Evolutionary conservation across 2,888 invertebrate species (phyloP).

Genomic region (Hemithea aestivaria): DNA sequence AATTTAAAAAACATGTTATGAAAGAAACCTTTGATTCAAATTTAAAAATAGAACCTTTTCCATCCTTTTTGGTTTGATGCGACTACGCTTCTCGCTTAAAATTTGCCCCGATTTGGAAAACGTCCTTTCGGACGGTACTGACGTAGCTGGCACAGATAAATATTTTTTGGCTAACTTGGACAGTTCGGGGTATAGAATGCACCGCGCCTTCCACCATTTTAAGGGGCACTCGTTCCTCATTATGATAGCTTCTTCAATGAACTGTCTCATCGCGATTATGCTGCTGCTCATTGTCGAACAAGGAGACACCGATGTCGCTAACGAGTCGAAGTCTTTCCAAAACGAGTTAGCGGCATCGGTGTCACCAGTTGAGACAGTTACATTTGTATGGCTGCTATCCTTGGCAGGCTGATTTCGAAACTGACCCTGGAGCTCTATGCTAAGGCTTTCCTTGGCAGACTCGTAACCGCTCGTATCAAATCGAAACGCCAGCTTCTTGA

Average conservation of each 20-base stretch:
- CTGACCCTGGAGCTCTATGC: neutral
- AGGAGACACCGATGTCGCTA: too few species aligned
- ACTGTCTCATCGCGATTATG: neutral
- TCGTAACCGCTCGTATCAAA: neutral
- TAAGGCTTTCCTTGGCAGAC: neutral
- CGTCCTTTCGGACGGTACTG: conserved; percentile 25
- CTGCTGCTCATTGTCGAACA: neutral
- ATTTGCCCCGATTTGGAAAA: conserved; percentile 32
- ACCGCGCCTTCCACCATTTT: conserved; percentile 27
- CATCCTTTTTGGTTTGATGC: conserved; percentile 25
- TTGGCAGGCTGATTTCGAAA: too few species aligned
- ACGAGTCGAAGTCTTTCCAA: too few species aligned
- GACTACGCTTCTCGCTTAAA: conserved; percentile 30
- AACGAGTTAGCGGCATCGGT: too few species aligned
- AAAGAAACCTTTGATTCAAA: too few species aligned
- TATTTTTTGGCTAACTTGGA: conserved; percentile 23
- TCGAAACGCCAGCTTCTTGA: conserved; percentile 30
- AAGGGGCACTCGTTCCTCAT: conserved; percentile 30
- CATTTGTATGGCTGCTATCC: too few species aligned
- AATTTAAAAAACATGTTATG: too few species aligned
- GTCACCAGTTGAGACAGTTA: too few species aligned
- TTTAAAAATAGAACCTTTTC: conserved; percentile 34
- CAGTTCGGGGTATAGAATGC: conserved; percentile 28
- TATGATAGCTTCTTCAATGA: conserved; percentile 11
- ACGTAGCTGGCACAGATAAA: conserved; percentile 25